Base-by-base conservation (phyloP, 2,113 vertebrate genomes). In the Turdus rufiventris region DNA sequence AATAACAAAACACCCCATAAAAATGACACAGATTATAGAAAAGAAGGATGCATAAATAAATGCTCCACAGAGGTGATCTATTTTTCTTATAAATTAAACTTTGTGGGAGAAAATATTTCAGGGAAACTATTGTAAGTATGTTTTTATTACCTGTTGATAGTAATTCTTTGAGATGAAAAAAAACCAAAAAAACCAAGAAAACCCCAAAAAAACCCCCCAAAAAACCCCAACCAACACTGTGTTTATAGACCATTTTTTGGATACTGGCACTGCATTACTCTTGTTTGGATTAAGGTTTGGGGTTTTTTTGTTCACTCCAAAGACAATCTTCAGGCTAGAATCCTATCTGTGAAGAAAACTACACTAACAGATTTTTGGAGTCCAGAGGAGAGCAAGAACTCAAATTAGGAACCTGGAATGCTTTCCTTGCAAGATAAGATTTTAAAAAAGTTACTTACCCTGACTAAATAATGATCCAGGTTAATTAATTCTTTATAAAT, bases 141-240 rank as follows among this genome's bases (percentile, higher is more conserved):
- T 31, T 89, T 85, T 91, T 93, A 74, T 91, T 92, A 93, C 72
- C 68, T 80, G 94, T 93, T 89, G 89, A 86, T 36, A 67, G 16
- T 34, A 65, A 91, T 80, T 83, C 31, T 80, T 57, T 54, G 40
- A 88, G 34, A 65, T 0, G 1, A 31, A 77, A 72, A 36, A 83
- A 31, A 26, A 62, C 5, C 43, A 18, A 10, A 38, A 9, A 38
- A 38, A n/a, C n/a, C n/a, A n/a, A n/a, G n/a, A n/a, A 25, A 4
- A n/a, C n/a, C n/a, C n/a, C n/a, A n/a, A n/a, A n/a, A n/a, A n/a
- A n/a, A n/a, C n/a, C n/a, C n/a, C 12, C 28, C 8, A 47, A 48
- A 47, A 48, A 42, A 14, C 13, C 15, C 42, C 13, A 25, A 14
- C 13, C 19, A 51, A 13, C 25, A 20, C 6, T 6, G 51, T 1